A percentile compares a stretch with the other conserved stretches of the same genome.
Evolutionary conservation across 2,113 vertebrate species (phyloP).

Genomic region (Nicator chloris): DNA sequence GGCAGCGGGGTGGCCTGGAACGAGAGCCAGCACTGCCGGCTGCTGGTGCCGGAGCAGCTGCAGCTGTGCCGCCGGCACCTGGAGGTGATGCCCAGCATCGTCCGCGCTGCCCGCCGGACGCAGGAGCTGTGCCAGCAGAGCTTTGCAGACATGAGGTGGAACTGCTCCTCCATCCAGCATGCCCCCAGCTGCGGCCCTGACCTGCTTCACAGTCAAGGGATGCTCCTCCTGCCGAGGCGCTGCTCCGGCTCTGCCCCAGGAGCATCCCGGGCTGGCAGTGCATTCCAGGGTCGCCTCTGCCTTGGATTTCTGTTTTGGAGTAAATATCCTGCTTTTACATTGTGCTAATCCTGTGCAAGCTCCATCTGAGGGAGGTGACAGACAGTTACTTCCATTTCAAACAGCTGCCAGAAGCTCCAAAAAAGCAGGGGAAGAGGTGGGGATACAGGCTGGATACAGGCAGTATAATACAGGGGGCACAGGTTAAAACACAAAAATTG

Average conservation of each 20-base stretch:
- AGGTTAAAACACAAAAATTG: neutral
- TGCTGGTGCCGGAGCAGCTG: slow-evolving; percentile 66
- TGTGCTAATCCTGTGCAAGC: neutral
- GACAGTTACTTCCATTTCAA: neutral
- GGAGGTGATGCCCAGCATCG: slow-evolving; percentile 75
- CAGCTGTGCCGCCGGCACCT: slow-evolving; percentile 75
- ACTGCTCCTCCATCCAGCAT: slow-evolving; percentile 71
- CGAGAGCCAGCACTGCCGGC: slow-evolving; percentile 72
- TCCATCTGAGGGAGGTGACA: neutral
- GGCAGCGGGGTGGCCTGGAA: slow-evolving; percentile 69
- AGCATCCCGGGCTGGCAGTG: neutral
- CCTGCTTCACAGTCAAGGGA: slow-evolving; percentile 63
- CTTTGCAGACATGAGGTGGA: slow-evolving; percentile 76
- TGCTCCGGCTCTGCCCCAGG: neutral
- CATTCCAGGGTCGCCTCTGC: accelerated
- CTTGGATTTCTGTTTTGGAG: neutral
- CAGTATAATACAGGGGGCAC: accelerated
- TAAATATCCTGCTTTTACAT: neutral
- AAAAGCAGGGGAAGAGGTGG: neutral
- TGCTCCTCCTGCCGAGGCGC: accelerated
- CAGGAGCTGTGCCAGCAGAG: slow-evolving; percentile 64
- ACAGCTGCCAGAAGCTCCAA: neutral
- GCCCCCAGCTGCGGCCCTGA: slow-evolving; percentile 72
- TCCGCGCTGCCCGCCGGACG: slow-evolving; percentile 61
- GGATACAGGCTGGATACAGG: accelerated